A percentile compares a stretch with the other conserved stretches of the same genome.
phyloP scores from a whole-genome alignment of 2,113 vertebrate genomes.

The Mormoops blainvillei region DNA sequence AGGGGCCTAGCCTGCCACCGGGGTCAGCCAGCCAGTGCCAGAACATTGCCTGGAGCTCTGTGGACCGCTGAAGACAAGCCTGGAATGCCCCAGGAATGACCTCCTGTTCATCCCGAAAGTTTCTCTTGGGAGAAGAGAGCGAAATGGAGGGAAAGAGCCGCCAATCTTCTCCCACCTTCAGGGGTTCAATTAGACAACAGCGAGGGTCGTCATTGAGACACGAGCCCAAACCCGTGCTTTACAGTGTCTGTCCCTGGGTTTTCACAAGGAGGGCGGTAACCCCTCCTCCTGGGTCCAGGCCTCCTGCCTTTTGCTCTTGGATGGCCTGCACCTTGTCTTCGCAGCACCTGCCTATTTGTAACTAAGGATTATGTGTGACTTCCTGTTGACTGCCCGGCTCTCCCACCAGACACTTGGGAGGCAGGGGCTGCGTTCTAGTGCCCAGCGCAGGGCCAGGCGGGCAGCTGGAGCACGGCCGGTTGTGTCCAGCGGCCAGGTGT shows the following conservation, averaged over 20 bases:
- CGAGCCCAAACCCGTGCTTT: background rate
- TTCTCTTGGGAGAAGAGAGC: background rate
- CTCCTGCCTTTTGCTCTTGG: background rate
- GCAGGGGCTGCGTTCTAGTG: background rate
- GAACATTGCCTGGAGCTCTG: too few relatives aligned
- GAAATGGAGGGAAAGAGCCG: background rate
- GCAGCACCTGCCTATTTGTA: accelerated
- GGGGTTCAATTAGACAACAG: background rate
- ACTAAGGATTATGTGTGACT: background rate
- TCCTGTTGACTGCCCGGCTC: background rate
- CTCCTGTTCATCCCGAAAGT: background rate
- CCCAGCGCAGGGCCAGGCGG: background rate
- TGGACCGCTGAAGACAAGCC: background rate
- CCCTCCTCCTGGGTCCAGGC: background rate
- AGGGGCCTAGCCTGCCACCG: background rate
- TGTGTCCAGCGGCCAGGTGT: accelerated
- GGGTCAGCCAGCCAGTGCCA: background rate
- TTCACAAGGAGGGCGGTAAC: background rate
- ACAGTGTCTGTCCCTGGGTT: accelerated
- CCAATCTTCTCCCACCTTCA: background rate
- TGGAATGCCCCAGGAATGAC: background rate
- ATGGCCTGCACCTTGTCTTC: background rate
- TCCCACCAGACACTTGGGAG: background rate
- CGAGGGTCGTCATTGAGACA: background rate
- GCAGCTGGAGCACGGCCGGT: accelerated